Evolutionary conservation across 2,888 invertebrate genomes (phyloP), one percentile per base, ranked within the genome.

Genomic region (Lysandra bellargus): DNA sequence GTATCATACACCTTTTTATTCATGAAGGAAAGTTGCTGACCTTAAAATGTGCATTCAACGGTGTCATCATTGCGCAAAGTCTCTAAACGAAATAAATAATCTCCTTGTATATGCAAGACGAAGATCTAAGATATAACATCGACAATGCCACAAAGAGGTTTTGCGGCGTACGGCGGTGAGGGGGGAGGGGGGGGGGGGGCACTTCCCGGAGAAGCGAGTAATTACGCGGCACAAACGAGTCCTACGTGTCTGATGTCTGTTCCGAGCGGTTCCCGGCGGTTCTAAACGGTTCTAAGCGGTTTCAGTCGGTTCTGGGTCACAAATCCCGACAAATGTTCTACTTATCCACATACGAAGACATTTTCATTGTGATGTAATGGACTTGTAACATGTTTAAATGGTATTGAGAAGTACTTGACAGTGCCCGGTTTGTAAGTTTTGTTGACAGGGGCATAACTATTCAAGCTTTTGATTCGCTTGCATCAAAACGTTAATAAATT

Each of bases 191-290:
- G 12, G 0, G 81, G 81, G 79, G 80, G 72, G 79, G 76, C 79
- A 79, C 81, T 82, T 83, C 83, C 82, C 80, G 80, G 73, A 81
- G 82, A 82, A 79, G 80, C 80, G 79, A 80, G 82, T 82, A 81
- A 83, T 83, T 83, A 82, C 79, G 79, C 82, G 77, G 40, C 64
- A 64, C 75, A 77, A 79, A 73, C 78, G 74, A 79, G 72, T 61
- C 44, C 60, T 33, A 76, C 76, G 57, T 53, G 76, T 76, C 53
- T 76, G 49, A 74, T 6, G 76, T 57, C 57, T 17, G 57, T 57
- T 33, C 76, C 30, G 53, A 33, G 33, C 69, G 33, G 64, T 69
- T 69, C 64, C 64, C 53, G 3, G 53, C 53, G 53, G 53, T 75
- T 33, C 75, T 30, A 30, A 14, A 30, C 64, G 33, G 23, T 69